Conservation (phyloP, 2,888 invertebrate genomes). For the Chorisops tibialis region DNA sequence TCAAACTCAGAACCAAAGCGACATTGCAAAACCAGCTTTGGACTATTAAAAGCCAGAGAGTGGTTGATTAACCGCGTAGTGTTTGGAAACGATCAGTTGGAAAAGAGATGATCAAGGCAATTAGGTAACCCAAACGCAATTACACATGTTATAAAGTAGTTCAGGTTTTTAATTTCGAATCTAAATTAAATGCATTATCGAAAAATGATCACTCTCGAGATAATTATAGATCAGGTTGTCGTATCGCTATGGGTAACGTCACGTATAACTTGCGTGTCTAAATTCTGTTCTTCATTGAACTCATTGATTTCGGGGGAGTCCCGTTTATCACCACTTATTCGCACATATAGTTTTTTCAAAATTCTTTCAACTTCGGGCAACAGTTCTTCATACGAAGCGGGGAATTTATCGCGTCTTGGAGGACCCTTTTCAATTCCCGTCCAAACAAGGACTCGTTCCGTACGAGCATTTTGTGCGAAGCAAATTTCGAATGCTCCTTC, state of each 20-base stretch:
- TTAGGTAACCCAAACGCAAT: no score
- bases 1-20: no score
- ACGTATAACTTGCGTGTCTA: not conserved
- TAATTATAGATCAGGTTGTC: no score
- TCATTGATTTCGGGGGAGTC: not conserved
- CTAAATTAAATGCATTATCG: no score
- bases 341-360: conserved; percentile 11
- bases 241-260: not conserved
- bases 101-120: no score
- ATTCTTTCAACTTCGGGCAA: conserved; percentile 39
- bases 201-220: no score
- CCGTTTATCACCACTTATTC: not conserved
- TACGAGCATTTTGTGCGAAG: conserved; percentile 45
- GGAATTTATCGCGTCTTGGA: conserved; percentile 48
- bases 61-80: no score
- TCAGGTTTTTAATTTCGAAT: no score
- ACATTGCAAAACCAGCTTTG: no score
- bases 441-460: conserved; percentile 41
- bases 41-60: no score
- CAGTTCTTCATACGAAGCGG: conserved; percentile 37
- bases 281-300: not conserved
- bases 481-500: conserved; percentile 35
- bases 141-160: no score
- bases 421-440: conserved; percentile 45
- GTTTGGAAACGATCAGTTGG: no score